Percentiles rank a stretch among this genome's conserved stretches.
Conservation (phyloP, 2,888 invertebrate genomes). For the Epistrophella euchroma region DNA sequence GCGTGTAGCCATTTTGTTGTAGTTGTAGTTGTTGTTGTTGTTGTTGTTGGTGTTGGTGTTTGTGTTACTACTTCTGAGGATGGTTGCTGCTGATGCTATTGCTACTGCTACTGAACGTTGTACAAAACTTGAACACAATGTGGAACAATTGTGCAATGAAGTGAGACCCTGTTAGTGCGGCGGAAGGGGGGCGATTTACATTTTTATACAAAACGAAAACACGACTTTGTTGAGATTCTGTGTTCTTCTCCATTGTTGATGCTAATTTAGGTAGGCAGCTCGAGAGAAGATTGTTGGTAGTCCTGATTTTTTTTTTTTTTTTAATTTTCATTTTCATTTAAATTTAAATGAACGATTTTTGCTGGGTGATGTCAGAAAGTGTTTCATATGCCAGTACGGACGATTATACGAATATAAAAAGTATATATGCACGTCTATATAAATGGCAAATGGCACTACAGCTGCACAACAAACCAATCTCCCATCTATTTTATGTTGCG, state of each 20-base stretch:
- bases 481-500: background rate
- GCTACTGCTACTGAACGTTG: slow-evolving; percentile 15
- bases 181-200: slow-evolving; percentile 63
- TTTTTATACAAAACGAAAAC: slow-evolving; percentile 67
- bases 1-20: slow-evolving; percentile 32
- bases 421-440: background rate
- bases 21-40: slow-evolving; percentile 20
- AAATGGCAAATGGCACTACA: background rate
- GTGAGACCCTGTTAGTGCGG: slow-evolving; percentile 65
- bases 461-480: background rate
- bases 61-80: background rate
- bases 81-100: background rate
- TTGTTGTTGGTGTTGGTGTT: slow-evolving; percentile 28
- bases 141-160: slow-evolving; percentile 71
- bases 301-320: slow-evolving; percentile 8
- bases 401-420: background rate
- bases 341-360: slow-evolving; percentile 25
- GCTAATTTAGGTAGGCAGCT: slow-evolving; percentile 68
- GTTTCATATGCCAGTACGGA: background rate
- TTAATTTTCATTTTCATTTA: slow-evolving; percentile 24
- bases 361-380: slow-evolving; percentile 5
- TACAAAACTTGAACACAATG: slow-evolving; percentile 38
- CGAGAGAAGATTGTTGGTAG: slow-evolving; percentile 26
- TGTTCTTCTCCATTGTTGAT: slow-evolving; percentile 60
- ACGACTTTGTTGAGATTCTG: slow-evolving; percentile 57